These are phyloP conservation scores for Drosophila kepulauana DNA, from an alignment of 1,140 invertebrate genomes.

Conservation along the genomic window DNA sequence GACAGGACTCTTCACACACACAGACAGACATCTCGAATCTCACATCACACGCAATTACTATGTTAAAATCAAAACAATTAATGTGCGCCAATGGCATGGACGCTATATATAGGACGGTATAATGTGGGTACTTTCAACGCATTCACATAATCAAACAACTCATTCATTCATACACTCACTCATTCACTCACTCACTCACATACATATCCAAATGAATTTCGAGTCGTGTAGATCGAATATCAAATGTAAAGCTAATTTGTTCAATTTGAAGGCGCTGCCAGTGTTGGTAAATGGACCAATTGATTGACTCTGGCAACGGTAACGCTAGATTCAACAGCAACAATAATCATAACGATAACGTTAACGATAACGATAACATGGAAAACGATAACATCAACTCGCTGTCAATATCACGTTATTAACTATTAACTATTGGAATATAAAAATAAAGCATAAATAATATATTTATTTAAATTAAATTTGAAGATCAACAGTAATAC, in stretches of 20 bases:
- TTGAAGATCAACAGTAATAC: no score
- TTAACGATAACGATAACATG: conserved; percentile 2
- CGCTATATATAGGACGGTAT: conserved; percentile 77
- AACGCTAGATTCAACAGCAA: background rate
- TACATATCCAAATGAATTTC: background rate
- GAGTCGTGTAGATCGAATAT: conserved; percentile 10
- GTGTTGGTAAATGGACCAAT: conserved; percentile 1
- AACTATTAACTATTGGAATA: no score
- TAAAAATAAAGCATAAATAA: no score
- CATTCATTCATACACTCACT: conserved; percentile 7
- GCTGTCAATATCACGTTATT: no score
- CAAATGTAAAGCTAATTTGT: conserved; percentile 27
- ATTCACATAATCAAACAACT: conserved; percentile 3
- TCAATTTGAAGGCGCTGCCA: conserved; percentile 8
- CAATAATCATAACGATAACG: background rate
- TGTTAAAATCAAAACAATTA: conserved; percentile 44
- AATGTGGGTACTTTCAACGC: conserved; percentile 58
- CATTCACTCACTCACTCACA: conserved; percentile 2
- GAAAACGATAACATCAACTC: no score
- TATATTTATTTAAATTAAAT: no score
- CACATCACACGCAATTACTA: conserved; percentile 12
- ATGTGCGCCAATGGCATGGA: conserved; percentile 64
- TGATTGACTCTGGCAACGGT: background rate
- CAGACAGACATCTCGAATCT: background rate
- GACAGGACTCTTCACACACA: conserved; percentile 8